Evolutionary conservation across 1,140 invertebrate species (phyloP), one percentile per base, ranked within the genome.

Genomic region (Apis dorsata): DNA sequence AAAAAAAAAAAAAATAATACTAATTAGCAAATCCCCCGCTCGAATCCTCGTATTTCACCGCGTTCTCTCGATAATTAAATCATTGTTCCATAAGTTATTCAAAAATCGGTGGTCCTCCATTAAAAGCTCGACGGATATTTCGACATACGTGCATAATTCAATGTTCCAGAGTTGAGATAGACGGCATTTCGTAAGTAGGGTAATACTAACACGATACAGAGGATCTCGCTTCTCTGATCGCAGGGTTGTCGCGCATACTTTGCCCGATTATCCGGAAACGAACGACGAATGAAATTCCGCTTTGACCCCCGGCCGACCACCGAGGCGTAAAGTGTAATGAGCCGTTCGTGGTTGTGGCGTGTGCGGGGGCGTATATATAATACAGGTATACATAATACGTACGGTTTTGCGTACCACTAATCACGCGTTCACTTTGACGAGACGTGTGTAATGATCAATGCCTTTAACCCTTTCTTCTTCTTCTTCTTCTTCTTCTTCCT

Each of bases 301-400:
- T 92, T 92, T 91, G 90, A 90, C 85, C 86, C 87, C 86, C 76
- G 9, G 12, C 24, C 21, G 86, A 79, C 82, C 87, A 87, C 65
- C 88, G 75, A 84, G 90, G 86, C 90, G 88, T 88, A 84, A 91
- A 91, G 86, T 88, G 87, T 90, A 91, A 92, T 86, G 88, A 88
- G 88, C 71, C 86, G 85, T 88, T 75, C 69, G 80, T 63, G 84
- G 83, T 74, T 71, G n/a, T 49, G 21, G 62, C 44, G 24, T 9
- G 72, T 71, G 60, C 53, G 53, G 63, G 19, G 10, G 13, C 12
- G 19, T 24, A 15, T 21, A 49, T 28, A 24, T 13, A 51, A n/a
- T 44, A 44, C 34, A 44, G 34, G 34, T 44, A 44, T 44, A 11
- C 21, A 44, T 44, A 44, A 49, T 53, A 57, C 60, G 59, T 21